Conservation (phyloP, 2,113 vertebrate species). For the Ammospiza nelsoni region DNA sequence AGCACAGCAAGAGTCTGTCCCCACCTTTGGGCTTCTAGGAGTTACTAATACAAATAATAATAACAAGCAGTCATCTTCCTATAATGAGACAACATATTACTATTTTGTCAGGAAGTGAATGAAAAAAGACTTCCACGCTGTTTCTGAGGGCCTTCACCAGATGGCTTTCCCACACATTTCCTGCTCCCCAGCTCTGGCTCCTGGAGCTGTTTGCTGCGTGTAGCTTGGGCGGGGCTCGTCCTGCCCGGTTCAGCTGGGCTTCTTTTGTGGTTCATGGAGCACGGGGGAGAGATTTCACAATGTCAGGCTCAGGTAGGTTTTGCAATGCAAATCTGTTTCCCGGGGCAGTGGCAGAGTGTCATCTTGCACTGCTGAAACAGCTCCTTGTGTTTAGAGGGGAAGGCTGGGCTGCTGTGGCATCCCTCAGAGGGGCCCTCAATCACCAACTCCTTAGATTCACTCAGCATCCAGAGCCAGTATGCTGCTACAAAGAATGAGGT, state of each 20-base stretch:
- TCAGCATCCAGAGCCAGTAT: neutral
- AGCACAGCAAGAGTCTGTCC: neutral
- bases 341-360: neutral
- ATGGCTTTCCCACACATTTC: conserved; percentile 71
- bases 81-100: conserved; percentile 40
- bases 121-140: conserved; percentile 41
- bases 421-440: conserved; percentile 8
- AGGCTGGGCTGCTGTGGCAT: accelerated
- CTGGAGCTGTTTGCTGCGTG: conserved; percentile 7
- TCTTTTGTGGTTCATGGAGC: neutral
- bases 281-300: conserved; percentile 1
- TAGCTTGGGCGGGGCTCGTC: neutral
- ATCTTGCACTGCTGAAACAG: conserved; percentile 13
- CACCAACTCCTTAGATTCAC: neutral
- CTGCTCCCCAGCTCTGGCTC: conserved; percentile 38
- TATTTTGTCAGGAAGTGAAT: conserved; percentile 64
- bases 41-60: conserved; percentile 7
- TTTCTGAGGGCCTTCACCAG: conserved; percentile 46
- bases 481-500: conserved; percentile 30
- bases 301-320: conserved; percentile 33
- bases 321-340: conserved; percentile 25
- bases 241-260: neutral
- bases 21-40: neutral
- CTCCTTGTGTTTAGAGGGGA: conserved; percentile 25
- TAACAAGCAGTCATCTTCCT: neutral